A percentile compares a stretch with the other conserved stretches of the same genome.
phyloP scores from a whole-genome alignment of 1,140 invertebrate species.

The Steinernema khuongi region DNA sequence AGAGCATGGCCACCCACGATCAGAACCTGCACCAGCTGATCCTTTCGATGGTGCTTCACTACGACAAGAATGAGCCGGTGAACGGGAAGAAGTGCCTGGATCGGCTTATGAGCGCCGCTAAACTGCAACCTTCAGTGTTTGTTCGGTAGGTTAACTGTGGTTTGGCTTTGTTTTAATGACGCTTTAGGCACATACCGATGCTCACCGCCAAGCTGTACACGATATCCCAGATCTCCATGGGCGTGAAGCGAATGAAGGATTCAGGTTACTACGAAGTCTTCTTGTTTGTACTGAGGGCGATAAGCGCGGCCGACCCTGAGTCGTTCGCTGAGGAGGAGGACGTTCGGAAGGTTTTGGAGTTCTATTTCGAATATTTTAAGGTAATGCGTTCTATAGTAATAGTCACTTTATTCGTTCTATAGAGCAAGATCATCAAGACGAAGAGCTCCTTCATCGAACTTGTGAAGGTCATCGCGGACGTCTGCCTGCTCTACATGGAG shows the following conservation, averaged over 20 bases:
- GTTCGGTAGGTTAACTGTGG: neutral
- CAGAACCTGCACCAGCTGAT: neutral
- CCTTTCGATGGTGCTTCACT: neutral
- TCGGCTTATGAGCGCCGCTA: neutral
- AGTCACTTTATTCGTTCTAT: neutral
- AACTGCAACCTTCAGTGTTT: neutral
- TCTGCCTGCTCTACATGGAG: neutral
- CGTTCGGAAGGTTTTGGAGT: neutral
- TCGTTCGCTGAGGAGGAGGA: neutral
- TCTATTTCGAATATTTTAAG: conserved; percentile 9
- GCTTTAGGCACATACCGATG: neutral
- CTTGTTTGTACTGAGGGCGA: neutral
- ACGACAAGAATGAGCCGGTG: neutral
- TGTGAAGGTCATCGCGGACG: neutral
- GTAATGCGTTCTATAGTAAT: neutral
- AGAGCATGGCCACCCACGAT: neutral
- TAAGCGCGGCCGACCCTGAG: neutral
- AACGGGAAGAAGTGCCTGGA: neutral
- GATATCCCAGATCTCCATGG: neutral
- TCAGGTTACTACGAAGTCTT: neutral
- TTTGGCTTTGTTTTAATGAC: neutral
- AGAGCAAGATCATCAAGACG: neutral
- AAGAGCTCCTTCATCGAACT: neutral
- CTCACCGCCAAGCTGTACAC: neutral
- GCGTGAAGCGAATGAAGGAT: neutral